Evolutionary conservation across 2,797 vertebrate species (phyloP), one percentile per base, ranked within the genome.

Genomic region (Sebastes reedi): DNA sequence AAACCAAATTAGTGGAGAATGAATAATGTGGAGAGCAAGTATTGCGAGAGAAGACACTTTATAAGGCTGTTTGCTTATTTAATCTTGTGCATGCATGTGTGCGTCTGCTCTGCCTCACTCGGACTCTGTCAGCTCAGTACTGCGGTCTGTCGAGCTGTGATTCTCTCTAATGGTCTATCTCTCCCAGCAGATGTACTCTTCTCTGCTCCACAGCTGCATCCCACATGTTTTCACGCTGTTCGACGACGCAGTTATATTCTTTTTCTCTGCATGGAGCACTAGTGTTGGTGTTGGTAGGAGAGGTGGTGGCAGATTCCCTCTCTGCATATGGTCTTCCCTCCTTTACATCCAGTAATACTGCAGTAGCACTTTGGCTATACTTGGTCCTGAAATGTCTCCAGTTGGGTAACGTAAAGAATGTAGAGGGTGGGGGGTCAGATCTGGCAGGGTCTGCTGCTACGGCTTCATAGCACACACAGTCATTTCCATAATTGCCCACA

Each of bases 401-500:
- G 79, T 86, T 86, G 89, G 91, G 84, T 83, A 93, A 91, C 55
- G 64, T 85, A 88, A 94, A 90, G 92, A 93, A 94, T 91, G 91
- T 69, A 66, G 77, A 72, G 74, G 83, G 84, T 72, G 86, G 82
- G 80, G 87, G 92, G 85, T 85, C 89, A 87, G 72, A 92, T 92
- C 92, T 92, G 87, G 91, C 89, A 91, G 78, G 75, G 84, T 91
- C 88, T 88, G 88, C 88, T 88, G 88, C 88, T 88, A 87, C 24
- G 72, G 90, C 88, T 94, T 93, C 88, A 86, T 90, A 92, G 88
- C 85, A 82, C 92, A 87, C 86, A 89, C 85, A 92, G 92, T 92
- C 89, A 92, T 96, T 95, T 95, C 92, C 94, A 95, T 95, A 95
- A 96, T 94, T 95, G 92, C 93, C 91, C 88, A 92, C 92, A 95